Base-by-base conservation (phyloP, 2,797 vertebrate species). In the Chelmon rostratus region DNA sequence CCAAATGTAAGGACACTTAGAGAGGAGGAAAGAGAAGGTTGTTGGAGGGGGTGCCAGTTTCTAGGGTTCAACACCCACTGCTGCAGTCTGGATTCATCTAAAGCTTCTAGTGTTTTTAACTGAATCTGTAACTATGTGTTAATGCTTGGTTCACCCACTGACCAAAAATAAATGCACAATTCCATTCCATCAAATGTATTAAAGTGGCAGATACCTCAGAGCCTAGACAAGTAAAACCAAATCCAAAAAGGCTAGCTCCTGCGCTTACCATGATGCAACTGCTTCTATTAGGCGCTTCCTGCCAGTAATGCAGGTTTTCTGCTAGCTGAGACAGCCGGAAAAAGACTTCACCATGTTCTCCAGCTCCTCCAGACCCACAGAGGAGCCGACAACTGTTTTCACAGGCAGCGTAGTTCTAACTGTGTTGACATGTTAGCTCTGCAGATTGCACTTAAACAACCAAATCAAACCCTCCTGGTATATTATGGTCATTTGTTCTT, bases 1-100 rank as follows among this genome's bases (percentile, higher is more conserved):
- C 71, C 28, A 80, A 81, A 86, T 79, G 85, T 68, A 64, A 82
- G 82, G 85, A 82, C 83, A 73, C 35, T 76, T 31, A 2, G 15
- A n/a, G 11, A 37, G 49, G 68, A 62, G 40, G 40, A 54, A 21
- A 15, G 56, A 50, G 42, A 72, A 71, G 75, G 68, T 73, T 80
- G 53, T 61, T 33, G 58, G 52, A 62, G 52, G 31, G 10, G 44
- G 3, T 35, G 76, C 38, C 16, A 19, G 35, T 53, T 11, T 53
- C n/a, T 5, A 0, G 33, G 31, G 57, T 56, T 65, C 49, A 66
- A 69, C 65, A 62, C 59, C 38, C 19, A 15, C 33, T 57, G 23
- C 52, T 70, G 23, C 33, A 38, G 19, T 4, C 8, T 57, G 53
- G 18, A 8, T 64, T 58, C 73, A 8, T 54, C 21, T n/a, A 73